Percentiles rank a stretch among this genome's conserved stretches.
phyloP scores from a whole-genome alignment of 1,140 invertebrate genomes.

The Melitaea cinxia region DNA sequence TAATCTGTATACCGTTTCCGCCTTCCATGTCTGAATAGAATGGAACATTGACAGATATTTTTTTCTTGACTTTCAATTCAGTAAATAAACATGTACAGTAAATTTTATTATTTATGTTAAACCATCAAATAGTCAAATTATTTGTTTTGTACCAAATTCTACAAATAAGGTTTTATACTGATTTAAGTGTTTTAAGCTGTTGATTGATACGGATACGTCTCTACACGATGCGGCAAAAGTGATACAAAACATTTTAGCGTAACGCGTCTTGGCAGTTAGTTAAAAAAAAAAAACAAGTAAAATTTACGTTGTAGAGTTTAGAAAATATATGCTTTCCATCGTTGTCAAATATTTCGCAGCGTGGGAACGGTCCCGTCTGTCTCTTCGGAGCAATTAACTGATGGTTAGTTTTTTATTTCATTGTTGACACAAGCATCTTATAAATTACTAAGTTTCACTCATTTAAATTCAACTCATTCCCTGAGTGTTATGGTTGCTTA shows the following conservation, averaged over 20 bases:
- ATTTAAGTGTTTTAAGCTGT: no score
- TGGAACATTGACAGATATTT: background rate
- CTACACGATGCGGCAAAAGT: no score
- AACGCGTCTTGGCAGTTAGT: background rate
- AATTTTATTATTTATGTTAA: no score
- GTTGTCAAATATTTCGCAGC: conserved; percentile 43
- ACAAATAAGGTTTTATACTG: no score
- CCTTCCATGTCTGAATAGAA: background rate
- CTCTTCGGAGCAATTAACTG: conserved; percentile 51
- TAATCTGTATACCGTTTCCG: conserved; percentile 29
- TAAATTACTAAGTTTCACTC: conserved; percentile 33
- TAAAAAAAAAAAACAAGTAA: background rate
- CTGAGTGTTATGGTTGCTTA: conserved; percentile 10
- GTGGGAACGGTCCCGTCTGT: conserved; percentile 44
- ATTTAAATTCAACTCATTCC: conserved; percentile 26
- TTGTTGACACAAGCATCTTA: conserved; percentile 40
- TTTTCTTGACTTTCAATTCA: no score
- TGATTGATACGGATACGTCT: no score
- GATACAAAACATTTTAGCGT: no score
- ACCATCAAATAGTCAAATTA: no score
- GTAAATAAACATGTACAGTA: no score
- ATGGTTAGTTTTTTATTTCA: conserved; percentile 49
- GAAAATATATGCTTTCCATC: conserved; percentile 31
- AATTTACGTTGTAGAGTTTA: conserved; percentile 13
- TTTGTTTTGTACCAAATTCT: no score